Evolutionary conservation across 2,797 vertebrate genomes (phyloP).

Genomic region (Atherinosoma microstoma): DNA sequence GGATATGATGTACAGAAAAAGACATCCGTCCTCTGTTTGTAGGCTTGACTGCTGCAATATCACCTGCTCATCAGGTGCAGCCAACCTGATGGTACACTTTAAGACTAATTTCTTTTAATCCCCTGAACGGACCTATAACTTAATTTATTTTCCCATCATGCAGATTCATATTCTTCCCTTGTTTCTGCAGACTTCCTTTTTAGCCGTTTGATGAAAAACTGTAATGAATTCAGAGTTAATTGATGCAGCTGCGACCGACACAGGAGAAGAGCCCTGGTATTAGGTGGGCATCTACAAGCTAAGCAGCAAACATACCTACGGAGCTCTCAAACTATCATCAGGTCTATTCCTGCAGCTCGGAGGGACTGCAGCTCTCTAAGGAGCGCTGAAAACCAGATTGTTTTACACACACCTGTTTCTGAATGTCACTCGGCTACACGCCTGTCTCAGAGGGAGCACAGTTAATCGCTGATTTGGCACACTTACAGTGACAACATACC

Average conservation of each 20-base stretch:
- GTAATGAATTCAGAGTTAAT: background rate
- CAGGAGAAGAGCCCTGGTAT: conserved; percentile 15
- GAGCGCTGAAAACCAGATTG: conserved; percentile 65
- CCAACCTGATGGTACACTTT: too few species aligned
- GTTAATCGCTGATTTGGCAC: conserved; percentile 87
- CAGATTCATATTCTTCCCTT: too few species aligned
- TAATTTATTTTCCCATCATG: too few species aligned
- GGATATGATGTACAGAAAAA: too few species aligned
- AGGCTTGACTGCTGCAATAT: too few species aligned
- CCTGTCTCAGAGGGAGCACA: conserved; percentile 76
- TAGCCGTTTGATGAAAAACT: background rate
- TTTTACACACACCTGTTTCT: conserved; percentile 76
- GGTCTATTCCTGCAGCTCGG: conserved; percentile 72
- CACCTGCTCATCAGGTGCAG: too few species aligned
- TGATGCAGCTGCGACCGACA: conserved; percentile 28
- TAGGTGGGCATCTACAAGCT: conserved; percentile 26
- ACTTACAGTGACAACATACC: conserved; percentile 85
- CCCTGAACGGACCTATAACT: too few species aligned
- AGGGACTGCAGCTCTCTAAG: conserved; percentile 51
- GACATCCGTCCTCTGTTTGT: too few species aligned
- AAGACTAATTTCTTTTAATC: too few species aligned
- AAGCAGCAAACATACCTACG: conserved; percentile 40
- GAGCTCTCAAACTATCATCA: conserved; percentile 62
- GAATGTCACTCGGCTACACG: conserved; percentile 79
- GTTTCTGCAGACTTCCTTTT: too few species aligned